Evolutionary conservation across 2,888 invertebrate species (phyloP).

Genomic region (Tigriopus californicus): DNA sequence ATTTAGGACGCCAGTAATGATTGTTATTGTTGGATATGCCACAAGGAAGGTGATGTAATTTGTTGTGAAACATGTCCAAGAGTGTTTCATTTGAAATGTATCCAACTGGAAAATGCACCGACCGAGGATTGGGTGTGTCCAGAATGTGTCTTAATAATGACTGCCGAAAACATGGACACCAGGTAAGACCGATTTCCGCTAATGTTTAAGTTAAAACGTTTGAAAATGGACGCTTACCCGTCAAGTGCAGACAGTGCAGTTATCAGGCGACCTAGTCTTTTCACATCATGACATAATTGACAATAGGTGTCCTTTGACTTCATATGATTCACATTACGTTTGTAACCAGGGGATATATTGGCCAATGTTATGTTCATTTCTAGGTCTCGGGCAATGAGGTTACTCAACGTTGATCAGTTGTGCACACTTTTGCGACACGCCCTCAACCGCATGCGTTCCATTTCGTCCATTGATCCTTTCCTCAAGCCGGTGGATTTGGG

Average conservation of each 20-base stretch:
- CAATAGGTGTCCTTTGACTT: no score
- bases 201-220: no score
- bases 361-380: conserved; percentile 26
- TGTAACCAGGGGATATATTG: no score
- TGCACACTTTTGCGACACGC: conserved; percentile 59
- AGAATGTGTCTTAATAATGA: conserved; percentile 55
- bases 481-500: conserved; percentile 48
- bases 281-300: no score
- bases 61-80: conserved; percentile 66
- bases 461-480: conserved; percentile 51
- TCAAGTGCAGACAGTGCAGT: no score
- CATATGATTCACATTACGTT: no score
- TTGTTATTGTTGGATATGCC: conserved; percentile 79
- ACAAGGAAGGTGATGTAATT: conserved; percentile 40
- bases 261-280: no score
- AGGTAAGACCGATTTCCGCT: no score
- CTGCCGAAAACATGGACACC: conserved; percentile 44
- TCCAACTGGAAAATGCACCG: conserved; percentile 22
- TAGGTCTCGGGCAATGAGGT: conserved; percentile 45
- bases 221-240: no score
- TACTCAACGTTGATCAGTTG: conserved; percentile 49
- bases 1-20: conserved; percentile 32
- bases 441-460: conserved; percentile 49
- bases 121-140: conserved; percentile 59
- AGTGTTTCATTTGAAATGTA: conserved; percentile 62